A percentile compares a stretch with the other conserved stretches of the same genome.
Conservation (phyloP, 2,797 vertebrate species). For the Percopsis omiscomaycus region DNA sequence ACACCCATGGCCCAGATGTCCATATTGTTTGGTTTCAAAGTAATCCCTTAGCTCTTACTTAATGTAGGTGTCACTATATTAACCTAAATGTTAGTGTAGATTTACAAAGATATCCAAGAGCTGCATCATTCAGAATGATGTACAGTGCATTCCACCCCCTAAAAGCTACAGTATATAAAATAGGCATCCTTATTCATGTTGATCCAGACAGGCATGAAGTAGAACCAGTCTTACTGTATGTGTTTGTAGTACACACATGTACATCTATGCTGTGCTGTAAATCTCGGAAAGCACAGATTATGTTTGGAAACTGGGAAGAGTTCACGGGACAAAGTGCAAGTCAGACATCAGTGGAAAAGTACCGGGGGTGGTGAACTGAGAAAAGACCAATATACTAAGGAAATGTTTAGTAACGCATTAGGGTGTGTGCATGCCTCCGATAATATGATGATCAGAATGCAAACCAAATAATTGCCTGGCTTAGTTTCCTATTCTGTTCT, state of each 20-base stretch:
- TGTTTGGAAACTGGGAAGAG: conserved; percentile 20
- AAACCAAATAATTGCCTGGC: too few relatives aligned
- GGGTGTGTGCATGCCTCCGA: too few relatives aligned
- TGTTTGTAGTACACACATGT: background rate
- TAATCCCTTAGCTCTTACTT: too few relatives aligned
- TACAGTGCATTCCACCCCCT: too few relatives aligned
- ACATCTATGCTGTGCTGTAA: conserved; percentile 17
- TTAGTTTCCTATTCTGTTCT: too few relatives aligned
- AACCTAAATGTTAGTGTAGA: background rate
- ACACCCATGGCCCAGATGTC: too few relatives aligned
- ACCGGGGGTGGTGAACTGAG: conserved; percentile 39
- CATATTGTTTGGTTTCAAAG: too few relatives aligned
- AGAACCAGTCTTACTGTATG: background rate
- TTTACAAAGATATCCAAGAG: background rate
- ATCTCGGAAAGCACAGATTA: conserved; percentile 32
- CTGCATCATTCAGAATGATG: too few relatives aligned
- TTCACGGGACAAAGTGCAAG: conserved; percentile 49
- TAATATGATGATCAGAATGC: too few relatives aligned
- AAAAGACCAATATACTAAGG: conserved; percentile 19
- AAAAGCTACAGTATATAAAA: too few relatives aligned
- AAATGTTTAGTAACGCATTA: conserved; percentile 25
- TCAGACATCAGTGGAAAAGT: conserved; percentile 70
- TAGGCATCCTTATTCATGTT: background rate
- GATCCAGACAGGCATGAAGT: conserved; percentile 6
- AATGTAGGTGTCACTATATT: too few relatives aligned